These are phyloP conservation scores for Salminus brasiliensis DNA, from an alignment of 2,113 vertebrate genomes.

Conservation along the genomic window DNA sequence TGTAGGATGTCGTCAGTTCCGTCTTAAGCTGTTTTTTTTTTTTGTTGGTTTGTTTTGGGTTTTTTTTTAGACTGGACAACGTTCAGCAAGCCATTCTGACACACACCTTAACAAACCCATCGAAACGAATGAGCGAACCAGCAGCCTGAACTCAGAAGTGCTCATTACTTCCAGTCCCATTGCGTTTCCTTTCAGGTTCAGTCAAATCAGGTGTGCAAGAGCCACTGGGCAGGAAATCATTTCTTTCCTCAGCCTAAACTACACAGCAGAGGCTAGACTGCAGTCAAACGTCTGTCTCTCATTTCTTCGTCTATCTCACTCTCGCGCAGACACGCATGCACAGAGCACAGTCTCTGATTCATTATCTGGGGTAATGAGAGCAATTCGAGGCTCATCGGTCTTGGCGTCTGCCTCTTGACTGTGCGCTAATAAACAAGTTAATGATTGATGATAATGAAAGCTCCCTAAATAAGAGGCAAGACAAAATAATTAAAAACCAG, in stretches of 20 bases:
- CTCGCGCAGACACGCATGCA: conserved; percentile 44
- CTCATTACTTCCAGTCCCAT: conserved; percentile 1
- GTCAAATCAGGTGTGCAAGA: conserved; percentile 23
- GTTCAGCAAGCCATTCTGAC: background rate
- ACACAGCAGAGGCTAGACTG: conserved; percentile 10
- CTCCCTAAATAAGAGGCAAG: conserved; percentile 60
- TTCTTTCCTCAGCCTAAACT: conserved; percentile 4
- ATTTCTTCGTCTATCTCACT: background rate
- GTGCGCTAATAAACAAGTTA: conserved; percentile 71
- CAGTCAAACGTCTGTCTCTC: conserved; percentile 41
- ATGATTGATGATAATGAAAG: conserved; percentile 76
- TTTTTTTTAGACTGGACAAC: background rate
- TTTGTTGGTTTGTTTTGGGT: background rate
- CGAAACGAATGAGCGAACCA: background rate
- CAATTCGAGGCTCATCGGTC: conserved; percentile 69
- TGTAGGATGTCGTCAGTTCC: too few relatives aligned
- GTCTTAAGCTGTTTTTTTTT: background rate
- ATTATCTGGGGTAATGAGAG: conserved; percentile 69
- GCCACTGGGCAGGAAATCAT: conserved; percentile 28
- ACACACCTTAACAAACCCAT: conserved; percentile 5
- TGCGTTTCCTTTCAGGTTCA: conserved; percentile 12
- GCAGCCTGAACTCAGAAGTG: background rate
- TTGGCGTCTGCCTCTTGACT: conserved; percentile 54
- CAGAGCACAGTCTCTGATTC: conserved; percentile 62
- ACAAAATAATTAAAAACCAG: conserved; percentile 73